A percentile compares a stretch with the other conserved stretches of the same genome.
Evolutionary conservation across 2,888 invertebrate genomes (phyloP).

Genomic region (Helleia helle): DNA sequence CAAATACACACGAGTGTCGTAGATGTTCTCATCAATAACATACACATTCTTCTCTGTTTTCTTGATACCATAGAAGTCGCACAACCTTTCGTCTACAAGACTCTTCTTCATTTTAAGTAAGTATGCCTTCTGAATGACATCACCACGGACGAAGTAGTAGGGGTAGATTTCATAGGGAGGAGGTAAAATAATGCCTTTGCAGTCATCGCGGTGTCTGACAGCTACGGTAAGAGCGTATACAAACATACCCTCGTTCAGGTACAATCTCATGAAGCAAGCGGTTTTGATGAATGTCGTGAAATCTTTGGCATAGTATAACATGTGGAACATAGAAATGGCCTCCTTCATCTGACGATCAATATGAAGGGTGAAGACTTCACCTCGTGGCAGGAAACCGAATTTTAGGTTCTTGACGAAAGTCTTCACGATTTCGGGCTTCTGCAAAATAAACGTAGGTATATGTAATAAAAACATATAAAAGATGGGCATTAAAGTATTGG

Average conservation of each 20-base stretch:
- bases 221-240: constrained; percentile 70
- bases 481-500: neutral
- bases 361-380: constrained; percentile 65
- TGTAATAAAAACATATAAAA: neutral
- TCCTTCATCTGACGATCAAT: constrained; percentile 65
- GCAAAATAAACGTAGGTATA: constrained; percentile 23
- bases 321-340: constrained; percentile 66
- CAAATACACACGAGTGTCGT: constrained; percentile 66
- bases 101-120: constrained; percentile 65
- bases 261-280: constrained; percentile 66
- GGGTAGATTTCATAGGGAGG: constrained; percentile 77
- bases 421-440: constrained; percentile 74
- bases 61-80: constrained; percentile 66
- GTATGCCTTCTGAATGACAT: constrained; percentile 76
- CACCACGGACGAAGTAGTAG: constrained; percentile 78
- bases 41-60: constrained; percentile 65
- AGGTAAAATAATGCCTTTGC: constrained; percentile 65
- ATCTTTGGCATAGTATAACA: constrained; percentile 69
- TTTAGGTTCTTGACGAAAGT: constrained; percentile 69
- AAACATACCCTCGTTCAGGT: constrained; percentile 74
- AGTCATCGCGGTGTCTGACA: constrained; percentile 65
- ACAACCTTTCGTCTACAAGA: constrained; percentile 57
- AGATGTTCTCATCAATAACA: constrained; percentile 79
- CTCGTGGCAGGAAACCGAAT: constrained; percentile 71
- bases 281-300: constrained; percentile 63